phyloP scores from a whole-genome alignment of 2,113 vertebrate species.

The Brachyhypopomus occidentalis region DNA sequence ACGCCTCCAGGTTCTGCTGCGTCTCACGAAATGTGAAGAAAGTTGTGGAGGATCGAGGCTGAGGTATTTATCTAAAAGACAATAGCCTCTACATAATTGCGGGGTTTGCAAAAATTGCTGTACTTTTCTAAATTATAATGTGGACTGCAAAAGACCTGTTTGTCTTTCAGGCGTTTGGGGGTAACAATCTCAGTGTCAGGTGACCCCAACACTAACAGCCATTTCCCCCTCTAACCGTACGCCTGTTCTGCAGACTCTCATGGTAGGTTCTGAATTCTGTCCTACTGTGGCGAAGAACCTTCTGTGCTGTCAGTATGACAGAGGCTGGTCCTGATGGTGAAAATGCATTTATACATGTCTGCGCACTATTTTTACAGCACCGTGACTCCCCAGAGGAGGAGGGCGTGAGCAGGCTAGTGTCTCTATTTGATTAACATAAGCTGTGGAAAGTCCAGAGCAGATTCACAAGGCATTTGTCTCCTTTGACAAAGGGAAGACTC shows the following conservation, averaged over 20 bases:
- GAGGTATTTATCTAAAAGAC: slow-evolving; percentile 16
- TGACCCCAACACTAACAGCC: background rate
- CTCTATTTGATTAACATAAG: slow-evolving; percentile 30
- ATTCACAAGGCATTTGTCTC: slow-evolving; percentile 9
- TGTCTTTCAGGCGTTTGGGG: background rate
- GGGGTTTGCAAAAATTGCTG: background rate
- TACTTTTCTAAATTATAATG: slow-evolving; percentile 5
- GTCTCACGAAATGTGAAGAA: background rate
- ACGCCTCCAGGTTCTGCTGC: background rate
- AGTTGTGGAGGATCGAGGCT: background rate
- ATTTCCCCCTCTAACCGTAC: background rate
- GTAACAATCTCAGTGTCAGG: background rate
- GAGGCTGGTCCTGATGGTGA: background rate
- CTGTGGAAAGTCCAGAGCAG: slow-evolving; percentile 19
- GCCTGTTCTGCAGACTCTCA: background rate
- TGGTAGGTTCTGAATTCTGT: too few species aligned
- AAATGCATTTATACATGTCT: background rate
- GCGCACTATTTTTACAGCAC: background rate
- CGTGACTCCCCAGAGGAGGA: slow-evolving; percentile 14
- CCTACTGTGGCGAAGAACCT: background rate
- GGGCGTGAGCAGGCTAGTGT: slow-evolving; percentile 13
- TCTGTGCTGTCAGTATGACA: background rate
- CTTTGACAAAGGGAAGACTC: background rate
- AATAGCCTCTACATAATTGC: slow-evolving; percentile 18
- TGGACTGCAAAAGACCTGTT: slow-evolving; percentile 9